phyloP scores from a whole-genome alignment of 2,888 invertebrate species.

The Liopterus haemorrhoidalis region DNA sequence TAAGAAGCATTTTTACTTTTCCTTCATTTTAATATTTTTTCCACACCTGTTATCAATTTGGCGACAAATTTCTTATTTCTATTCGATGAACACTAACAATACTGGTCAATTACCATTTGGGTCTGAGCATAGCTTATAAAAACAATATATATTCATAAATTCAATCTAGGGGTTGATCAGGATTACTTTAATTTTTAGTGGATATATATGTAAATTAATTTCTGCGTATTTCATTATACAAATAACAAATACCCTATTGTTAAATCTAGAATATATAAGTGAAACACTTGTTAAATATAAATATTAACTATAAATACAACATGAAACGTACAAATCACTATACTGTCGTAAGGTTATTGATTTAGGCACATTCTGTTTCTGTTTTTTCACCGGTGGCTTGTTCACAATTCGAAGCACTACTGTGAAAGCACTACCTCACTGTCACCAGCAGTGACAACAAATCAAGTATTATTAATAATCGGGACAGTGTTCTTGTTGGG shows the following conservation, averaged over 20 bases:
- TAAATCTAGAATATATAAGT: background rate
- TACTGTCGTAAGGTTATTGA: conserved; percentile 22
- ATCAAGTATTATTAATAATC: conserved; percentile 20
- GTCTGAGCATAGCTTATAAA: too few relatives aligned
- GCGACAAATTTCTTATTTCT: too few relatives aligned
- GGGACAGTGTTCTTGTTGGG: conserved; percentile 21
- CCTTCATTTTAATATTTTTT: too few relatives aligned
- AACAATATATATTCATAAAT: too few relatives aligned
- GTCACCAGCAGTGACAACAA: conserved; percentile 20
- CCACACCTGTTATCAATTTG: too few relatives aligned
- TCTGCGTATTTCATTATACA: background rate
- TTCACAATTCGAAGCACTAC: conserved; percentile 6
- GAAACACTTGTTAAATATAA: too few relatives aligned
- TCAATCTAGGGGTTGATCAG: too few relatives aligned
- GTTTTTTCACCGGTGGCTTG: conserved; percentile 8
- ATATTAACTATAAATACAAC: too few relatives aligned
- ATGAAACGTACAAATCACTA: conserved; percentile 21
- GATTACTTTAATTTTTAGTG: too few relatives aligned
- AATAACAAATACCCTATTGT: background rate
- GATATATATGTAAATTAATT: background rate
- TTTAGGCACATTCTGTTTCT: conserved; percentile 24
- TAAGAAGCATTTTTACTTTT: too few relatives aligned
- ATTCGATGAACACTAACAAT: too few relatives aligned
- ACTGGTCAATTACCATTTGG: too few relatives aligned
- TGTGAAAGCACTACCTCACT: conserved; percentile 18